phyloP scores from a whole-genome alignment of 1,140 invertebrate genomes.

The Euura lappo region DNA sequence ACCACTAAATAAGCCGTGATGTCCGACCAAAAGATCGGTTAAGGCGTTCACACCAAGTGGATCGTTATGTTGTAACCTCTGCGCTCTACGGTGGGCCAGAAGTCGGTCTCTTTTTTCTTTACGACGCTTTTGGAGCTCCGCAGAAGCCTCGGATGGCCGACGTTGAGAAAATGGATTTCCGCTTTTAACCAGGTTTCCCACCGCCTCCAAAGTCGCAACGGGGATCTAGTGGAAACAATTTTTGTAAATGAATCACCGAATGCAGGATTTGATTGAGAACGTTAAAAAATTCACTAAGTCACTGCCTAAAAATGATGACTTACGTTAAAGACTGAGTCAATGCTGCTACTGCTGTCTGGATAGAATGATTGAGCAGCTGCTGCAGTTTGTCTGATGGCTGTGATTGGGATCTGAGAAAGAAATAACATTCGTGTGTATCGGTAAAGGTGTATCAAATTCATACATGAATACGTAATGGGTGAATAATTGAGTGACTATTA shows the following conservation, averaged over 20 bases:
- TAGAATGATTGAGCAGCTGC: slow-evolving; percentile 39
- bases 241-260: too few relatives aligned
- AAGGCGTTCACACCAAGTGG: slow-evolving; percentile 35
- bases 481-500: too few relatives aligned
- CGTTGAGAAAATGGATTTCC: slow-evolving; percentile 23
- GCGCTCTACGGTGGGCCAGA: not conserved
- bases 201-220: slow-evolving; percentile 43
- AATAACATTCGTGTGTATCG: too few relatives aligned
- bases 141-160: slow-evolving; percentile 17
- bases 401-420: slow-evolving; percentile 45
- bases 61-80: slow-evolving; percentile 26
- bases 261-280: too few relatives aligned
- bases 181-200: slow-evolving; percentile 39
- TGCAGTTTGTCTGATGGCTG: slow-evolving; percentile 45
- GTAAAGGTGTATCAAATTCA: too few relatives aligned
- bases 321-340: slow-evolving; percentile 46
- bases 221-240: slow-evolving; percentile 38
- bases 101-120: slow-evolving; percentile 13
- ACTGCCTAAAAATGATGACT: not conserved
- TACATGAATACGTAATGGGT: too few relatives aligned
- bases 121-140: slow-evolving; percentile 22
- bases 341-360: slow-evolving; percentile 39
- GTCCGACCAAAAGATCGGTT: slow-evolving; percentile 30
- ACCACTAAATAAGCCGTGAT: slow-evolving; percentile 26
- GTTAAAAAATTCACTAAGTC: too few relatives aligned